phyloP scores from a whole-genome alignment of 2,888 invertebrate genomes.

The Aelia acuminata region DNA sequence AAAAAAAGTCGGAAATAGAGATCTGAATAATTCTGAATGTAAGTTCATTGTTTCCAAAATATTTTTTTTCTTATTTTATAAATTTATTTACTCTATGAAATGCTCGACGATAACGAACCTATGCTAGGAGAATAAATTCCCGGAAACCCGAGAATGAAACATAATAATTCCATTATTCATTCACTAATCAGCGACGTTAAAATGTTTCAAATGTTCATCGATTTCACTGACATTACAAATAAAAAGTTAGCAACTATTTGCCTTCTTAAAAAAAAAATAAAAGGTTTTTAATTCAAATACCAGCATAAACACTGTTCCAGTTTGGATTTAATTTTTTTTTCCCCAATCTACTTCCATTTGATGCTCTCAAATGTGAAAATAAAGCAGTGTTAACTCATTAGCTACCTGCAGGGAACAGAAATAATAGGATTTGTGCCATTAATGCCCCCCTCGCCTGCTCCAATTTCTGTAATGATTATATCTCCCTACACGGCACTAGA shows the following conservation, averaged over 20 bases:
- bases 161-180: background rate
- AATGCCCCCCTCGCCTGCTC: background rate
- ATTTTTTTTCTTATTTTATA: too few species aligned
- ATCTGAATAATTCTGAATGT: too few species aligned
- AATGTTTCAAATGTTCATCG: background rate
- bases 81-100: too few species aligned
- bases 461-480: background rate
- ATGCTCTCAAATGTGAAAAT: constrained; percentile 38
- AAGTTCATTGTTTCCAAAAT: too few species aligned
- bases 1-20: too few species aligned
- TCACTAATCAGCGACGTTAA: background rate
- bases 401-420: background rate
- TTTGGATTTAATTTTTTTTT: background rate
- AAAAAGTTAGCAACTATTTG: background rate
- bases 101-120: too few species aligned
- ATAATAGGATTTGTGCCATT: constrained; percentile 29
- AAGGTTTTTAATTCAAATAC: background rate
- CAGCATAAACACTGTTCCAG: background rate
- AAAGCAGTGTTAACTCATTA: constrained; percentile 41
- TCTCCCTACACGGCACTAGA: background rate
- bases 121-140: background rate
- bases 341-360: background rate
- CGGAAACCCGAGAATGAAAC: background rate
- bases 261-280: background rate
- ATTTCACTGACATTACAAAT: background rate